Conservation (phyloP, 1,140 invertebrate species). For the Pogonomyrmex barbatus region DNA sequence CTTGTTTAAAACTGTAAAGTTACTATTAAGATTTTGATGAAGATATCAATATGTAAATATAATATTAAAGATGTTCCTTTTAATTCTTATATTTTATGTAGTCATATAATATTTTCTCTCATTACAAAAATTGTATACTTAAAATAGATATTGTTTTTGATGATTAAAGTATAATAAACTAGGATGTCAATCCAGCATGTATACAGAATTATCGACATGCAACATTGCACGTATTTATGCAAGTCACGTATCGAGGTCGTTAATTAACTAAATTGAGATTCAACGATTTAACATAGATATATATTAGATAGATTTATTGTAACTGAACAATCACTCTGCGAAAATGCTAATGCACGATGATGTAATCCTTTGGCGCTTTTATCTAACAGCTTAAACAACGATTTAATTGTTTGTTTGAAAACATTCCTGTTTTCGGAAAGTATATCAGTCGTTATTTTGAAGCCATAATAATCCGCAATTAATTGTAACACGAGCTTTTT, state of each 20-base stretch:
- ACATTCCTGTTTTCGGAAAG: background rate
- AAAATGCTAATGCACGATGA: slow-evolving; percentile 27
- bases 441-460: background rate
- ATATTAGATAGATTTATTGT: slow-evolving; percentile 26
- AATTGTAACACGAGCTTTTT: background rate
- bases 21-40: background rate
- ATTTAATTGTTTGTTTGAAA: background rate
- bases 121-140: background rate
- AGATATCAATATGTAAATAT: background rate
- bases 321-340: background rate
- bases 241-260: background rate
- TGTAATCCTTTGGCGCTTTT: slow-evolving; percentile 39
- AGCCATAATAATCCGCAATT: background rate
- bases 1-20: background rate
- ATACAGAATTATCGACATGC: slow-evolving; percentile 16
- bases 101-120: background rate
- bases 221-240: slow-evolving; percentile 23
- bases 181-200: background rate
- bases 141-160: background rate
- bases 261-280: slow-evolving; percentile 24
- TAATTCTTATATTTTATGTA: background rate
- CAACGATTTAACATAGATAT: slow-evolving; percentile 24
- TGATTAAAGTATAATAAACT: background rate
- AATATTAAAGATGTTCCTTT: background rate
- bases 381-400: background rate